These are phyloP conservation scores for Coreius guichenoti DNA, from an alignment of 2,797 vertebrate species.

Conservation along the genomic window DNA sequence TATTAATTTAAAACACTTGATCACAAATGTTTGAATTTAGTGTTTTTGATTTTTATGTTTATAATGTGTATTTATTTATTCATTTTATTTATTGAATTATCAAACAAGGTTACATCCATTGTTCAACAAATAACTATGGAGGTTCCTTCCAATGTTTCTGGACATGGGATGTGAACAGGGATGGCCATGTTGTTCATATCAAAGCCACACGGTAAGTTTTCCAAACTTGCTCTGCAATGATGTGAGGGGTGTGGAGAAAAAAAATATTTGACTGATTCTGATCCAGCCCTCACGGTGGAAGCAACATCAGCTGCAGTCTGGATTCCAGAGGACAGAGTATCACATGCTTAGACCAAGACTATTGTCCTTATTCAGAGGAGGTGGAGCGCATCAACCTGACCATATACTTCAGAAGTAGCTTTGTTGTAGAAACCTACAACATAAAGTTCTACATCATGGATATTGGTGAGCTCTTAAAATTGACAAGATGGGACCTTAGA, in stretches of 20 bases:
- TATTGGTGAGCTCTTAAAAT: slow-evolving; percentile 70
- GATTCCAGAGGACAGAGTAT: slow-evolving; percentile 57
- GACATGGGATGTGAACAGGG: slow-evolving; percentile 67
- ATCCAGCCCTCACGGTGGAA: slow-evolving; percentile 60
- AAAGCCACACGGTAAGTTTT: slow-evolving; percentile 69
- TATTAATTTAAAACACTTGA: neutral
- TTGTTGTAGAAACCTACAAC: slow-evolving; percentile 72
- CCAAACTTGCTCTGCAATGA: slow-evolving; percentile 45
- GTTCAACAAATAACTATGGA: slow-evolving; percentile 71
- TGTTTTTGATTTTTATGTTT: neutral
- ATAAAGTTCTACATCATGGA: slow-evolving; percentile 71
- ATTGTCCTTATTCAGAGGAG: slow-evolving; percentile 76
- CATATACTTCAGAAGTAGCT: slow-evolving; percentile 64
- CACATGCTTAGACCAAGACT: slow-evolving; percentile 68
- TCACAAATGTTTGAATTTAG: neutral
- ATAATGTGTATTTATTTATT: neutral
- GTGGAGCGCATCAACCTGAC: slow-evolving; percentile 63
- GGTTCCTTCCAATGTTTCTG: slow-evolving; percentile 78
- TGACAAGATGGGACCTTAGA: neutral
- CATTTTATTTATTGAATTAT: neutral
- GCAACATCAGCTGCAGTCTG: slow-evolving; percentile 71
- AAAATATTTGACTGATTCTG: neutral
- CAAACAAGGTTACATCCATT: slow-evolving; percentile 70
- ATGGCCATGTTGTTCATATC: slow-evolving; percentile 69
- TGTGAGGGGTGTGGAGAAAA: slow-evolving; percentile 31